Evolutionary conservation across 1,140 invertebrate species (phyloP), one percentile per base, ranked within the genome.

Genomic region (Drosophila leontia): DNA sequence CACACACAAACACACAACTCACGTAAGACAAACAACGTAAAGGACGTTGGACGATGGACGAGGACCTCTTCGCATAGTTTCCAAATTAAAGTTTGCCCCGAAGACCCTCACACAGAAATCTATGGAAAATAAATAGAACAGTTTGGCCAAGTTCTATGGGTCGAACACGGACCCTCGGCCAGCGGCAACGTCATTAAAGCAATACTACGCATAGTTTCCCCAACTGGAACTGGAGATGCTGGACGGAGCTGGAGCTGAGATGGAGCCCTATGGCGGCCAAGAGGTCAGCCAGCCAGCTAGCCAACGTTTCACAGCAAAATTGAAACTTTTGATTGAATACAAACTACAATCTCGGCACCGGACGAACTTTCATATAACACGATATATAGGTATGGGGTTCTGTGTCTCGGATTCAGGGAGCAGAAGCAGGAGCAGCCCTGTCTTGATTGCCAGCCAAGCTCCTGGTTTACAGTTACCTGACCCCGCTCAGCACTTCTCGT

Each of bases 291-390:
- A 56, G 44, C 17, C 44, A 19, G n/a, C 15, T 47, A 37, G 41
- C 35, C 57, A 83, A 56, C 75, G 64, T 69, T 82, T 77, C 79
- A 39, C 68, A 84, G 79, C 77, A 79, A 90, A 88, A 88, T 90
- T 88, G 78, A 90, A 88, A 90, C 81, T 88, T 88, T 88, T 88
- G 84, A 88, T 88, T 90, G 84, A 88, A 88, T 90, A 88, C 81
- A 90, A 88, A 85, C 84, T 90, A 69, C 84, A 90, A 85, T 85
- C 85, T 88, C 81, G 56, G 60, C 53, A 58, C 50, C 48, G 76
- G 55, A 80, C 62, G 45, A 82, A 75, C 57, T 83, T 81, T 53
- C 77, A 59, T 72, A 64, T 48, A 80, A 63, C 64, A 26, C 35
- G 15, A 39, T 39, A 37, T 17, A 29, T 1, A 50, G 70, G 64